A percentile compares a stretch with the other conserved stretches of the same genome.
phyloP scores from a whole-genome alignment of 92 coral and sea anemone genomes.

The Metridium senile region DNA sequence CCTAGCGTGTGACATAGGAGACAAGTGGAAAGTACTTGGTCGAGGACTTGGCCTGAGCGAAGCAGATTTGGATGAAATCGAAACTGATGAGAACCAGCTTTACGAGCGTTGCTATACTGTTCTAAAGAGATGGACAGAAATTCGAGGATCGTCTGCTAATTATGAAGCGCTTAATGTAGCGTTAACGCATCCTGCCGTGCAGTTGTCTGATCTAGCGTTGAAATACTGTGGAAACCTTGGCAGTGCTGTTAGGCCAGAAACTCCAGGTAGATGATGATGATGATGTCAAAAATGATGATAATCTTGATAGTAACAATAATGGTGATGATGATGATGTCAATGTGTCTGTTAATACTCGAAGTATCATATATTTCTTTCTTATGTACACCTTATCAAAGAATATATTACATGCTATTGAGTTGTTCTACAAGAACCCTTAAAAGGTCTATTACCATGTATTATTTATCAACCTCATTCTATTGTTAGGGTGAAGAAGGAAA shows the following conservation, averaged over 20 bases:
- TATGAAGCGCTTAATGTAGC: conserved; percentile 26
- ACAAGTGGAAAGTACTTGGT: conserved; percentile 45
- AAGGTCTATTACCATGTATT: no score
- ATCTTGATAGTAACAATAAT: no score
- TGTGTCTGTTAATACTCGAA: no score
- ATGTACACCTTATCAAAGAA: no score
- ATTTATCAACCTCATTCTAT: no score
- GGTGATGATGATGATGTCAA: no score
- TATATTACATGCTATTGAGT: no score
- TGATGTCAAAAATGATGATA: no score
- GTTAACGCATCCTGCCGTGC: conserved; percentile 12
- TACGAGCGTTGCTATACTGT: conserved; percentile 48
- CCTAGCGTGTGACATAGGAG: conserved; percentile 48
- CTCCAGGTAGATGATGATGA: not conserved
- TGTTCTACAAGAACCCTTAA: no score
- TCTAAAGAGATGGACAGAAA: conserved; percentile 41
- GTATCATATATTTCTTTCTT: no score
- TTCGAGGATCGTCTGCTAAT: conserved; percentile 37
- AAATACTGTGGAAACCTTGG: conserved; percentile 40
- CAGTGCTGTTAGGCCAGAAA: not conserved
- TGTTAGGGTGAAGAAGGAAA: no score
- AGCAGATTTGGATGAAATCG: conserved; percentile 50
- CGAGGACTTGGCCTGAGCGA: conserved; percentile 43
- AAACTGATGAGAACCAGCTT: conserved; percentile 43
- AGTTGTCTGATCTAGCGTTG: conserved; percentile 24